These are phyloP conservation scores for Lapara coniferarum DNA, from an alignment of 2,888 invertebrate species.

Conservation along the genomic window DNA sequence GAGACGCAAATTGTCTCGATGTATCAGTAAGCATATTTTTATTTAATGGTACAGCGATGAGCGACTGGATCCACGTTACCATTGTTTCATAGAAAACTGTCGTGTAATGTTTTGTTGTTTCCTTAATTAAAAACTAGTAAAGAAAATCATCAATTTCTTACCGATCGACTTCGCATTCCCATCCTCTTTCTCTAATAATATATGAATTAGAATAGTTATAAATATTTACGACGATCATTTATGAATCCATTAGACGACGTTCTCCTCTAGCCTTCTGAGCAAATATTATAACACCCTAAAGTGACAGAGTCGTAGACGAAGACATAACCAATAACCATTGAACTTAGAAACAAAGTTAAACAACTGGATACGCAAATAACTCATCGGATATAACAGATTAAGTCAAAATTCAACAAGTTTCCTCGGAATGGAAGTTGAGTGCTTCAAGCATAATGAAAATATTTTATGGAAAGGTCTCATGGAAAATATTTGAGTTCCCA, in stretches of 20 bases:
- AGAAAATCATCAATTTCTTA: too few relatives aligned
- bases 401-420: background rate
- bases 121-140: too few relatives aligned
- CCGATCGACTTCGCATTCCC: too few relatives aligned
- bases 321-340: background rate
- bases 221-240: background rate
- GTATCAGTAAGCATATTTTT: too few relatives aligned
- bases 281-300: background rate
- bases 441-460: constrained; percentile 18
- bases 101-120: too few relatives aligned
- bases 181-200: too few relatives aligned
- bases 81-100: too few relatives aligned
- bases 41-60: too few relatives aligned
- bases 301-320: background rate
- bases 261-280: too few relatives aligned
- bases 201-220: background rate
- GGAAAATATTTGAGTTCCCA: constrained; percentile 21
- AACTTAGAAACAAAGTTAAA: background rate
- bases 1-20: too few relatives aligned
- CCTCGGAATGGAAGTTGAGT: constrained; percentile 6
- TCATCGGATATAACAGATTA: constrained; percentile 8
- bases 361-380: background rate
- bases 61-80: too few relatives aligned
- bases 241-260: too few relatives aligned
- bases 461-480: constrained; percentile 20